Base-by-base conservation (phyloP, 2,113 vertebrate species). In the Catharus minimus region DNA sequence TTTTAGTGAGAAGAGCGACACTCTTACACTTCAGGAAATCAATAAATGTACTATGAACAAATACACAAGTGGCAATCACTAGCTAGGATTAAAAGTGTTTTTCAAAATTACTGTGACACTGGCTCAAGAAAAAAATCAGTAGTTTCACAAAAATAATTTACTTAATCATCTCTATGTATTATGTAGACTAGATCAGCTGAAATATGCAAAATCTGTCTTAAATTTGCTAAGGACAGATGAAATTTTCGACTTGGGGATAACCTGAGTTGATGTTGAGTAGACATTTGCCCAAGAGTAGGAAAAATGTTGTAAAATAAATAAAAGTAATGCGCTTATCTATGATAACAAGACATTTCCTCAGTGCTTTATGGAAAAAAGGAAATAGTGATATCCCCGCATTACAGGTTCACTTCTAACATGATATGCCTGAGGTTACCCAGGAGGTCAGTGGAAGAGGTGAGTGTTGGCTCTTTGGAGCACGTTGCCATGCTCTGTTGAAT, bases 371-470 rank as follows among this genome's bases (percentile, higher is more conserved):
- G 41, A 68, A 55, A 55, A 66, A 88, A 61, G 32, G 64, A 91
- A 93, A 68, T 0, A 43, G 36, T 30, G 38, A 76, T 55, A 62
- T 23, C 39, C 46, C 50, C 30, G 17, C 32, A 50, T 80, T 62
- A 87, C 62, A 69, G 36, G 46, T 71, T 83, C 69, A 73, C n/a
- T 61, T 82, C 1, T n/a, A 87, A 68, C 13, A 28, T 24, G n/a
- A 77, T 43, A 60, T 77, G 67, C 78, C 62, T 62, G 68, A 67
- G 36, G 50, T 52, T 78, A 71, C n/a, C 39, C 52, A 47, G 64
- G 64, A 66, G 47, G 69, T 75, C 81, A 58, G 58, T 26, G 81
- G 88, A 50, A 86, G 80, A 82, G 86, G 65, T 78, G 67, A 38
- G 46, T 27, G 24, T 1, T 39, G 56, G 64, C 13, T 41, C 8